These are phyloP conservation scores for Strigops habroptila DNA, from an alignment of 2,113 vertebrate species.

Conservation along the genomic window DNA sequence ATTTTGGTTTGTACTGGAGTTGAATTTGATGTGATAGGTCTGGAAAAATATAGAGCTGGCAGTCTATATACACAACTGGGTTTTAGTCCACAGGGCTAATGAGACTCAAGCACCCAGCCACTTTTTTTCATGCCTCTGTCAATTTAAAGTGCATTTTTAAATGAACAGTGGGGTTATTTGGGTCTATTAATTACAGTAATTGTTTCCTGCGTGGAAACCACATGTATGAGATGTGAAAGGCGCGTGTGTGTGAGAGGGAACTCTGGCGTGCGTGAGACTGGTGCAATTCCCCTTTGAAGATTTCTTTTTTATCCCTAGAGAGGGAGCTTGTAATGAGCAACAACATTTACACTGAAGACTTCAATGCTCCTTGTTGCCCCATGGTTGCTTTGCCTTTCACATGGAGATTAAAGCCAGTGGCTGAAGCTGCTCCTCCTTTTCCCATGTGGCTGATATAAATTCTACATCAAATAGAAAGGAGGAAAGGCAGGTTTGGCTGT, in stretches of 20 bases:
- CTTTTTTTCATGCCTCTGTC: conserved; percentile 50
- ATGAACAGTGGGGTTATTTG: conserved; percentile 55
- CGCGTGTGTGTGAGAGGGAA: not conserved
- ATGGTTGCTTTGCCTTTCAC: conserved; percentile 45
- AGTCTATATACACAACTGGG: conserved; percentile 41
- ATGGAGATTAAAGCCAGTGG: conserved; percentile 62
- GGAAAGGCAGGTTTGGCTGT: conserved; percentile 52
- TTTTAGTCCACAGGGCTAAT: conserved; percentile 14
- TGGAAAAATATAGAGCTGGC: conserved; percentile 55
- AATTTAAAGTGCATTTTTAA: conserved; percentile 57
- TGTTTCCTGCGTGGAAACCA: conserved; percentile 65
- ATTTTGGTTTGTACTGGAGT: conserved; percentile 19
- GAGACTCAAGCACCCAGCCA: conserved; percentile 16
- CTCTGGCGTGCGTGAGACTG: not conserved
- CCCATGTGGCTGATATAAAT: conserved; percentile 63
- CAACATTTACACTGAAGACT: conserved; percentile 41
- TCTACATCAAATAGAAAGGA: conserved; percentile 64
- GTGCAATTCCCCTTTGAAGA: conserved; percentile 55
- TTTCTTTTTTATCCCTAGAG: conserved; percentile 44
- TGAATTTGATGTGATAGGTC: conserved; percentile 41
- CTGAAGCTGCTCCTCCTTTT: conserved; percentile 56
- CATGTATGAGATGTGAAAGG: conserved; percentile 56
- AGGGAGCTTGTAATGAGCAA: conserved; percentile 53
- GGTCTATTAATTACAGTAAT: conserved; percentile 67
- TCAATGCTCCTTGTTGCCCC: conserved; percentile 49